Evolutionary conservation across 1,140 invertebrate species (phyloP).

Genomic region (Andricus grossulariae): DNA sequence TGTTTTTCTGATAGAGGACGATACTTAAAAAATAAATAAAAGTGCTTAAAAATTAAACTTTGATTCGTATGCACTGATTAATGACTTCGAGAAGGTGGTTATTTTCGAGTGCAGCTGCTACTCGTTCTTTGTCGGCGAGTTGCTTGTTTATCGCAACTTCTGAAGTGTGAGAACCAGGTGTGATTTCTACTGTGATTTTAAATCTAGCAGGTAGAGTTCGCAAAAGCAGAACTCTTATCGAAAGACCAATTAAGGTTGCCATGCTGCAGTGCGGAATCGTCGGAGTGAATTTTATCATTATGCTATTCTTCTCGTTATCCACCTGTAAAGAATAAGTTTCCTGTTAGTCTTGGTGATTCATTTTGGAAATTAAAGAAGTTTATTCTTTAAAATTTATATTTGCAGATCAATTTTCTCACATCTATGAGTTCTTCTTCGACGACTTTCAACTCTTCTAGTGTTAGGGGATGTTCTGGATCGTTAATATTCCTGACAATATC

Average conservation of each 20-base stretch:
- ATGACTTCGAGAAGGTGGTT: constrained; percentile 93
- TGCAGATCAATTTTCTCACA: constrained; percentile 70
- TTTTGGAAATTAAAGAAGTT: background rate
- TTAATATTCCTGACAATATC: constrained; percentile 96
- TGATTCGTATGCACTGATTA: constrained; percentile 88
- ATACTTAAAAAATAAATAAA: too few relatives aligned
- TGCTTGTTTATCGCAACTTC: constrained; percentile 98
- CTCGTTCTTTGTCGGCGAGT: constrained; percentile 97
- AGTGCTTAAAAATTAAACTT: constrained; percentile 12
- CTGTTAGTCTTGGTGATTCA: background rate
- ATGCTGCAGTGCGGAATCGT: constrained; percentile 99
- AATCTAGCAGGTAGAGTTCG: constrained; percentile 90
- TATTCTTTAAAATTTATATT: background rate
- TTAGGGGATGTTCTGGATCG: constrained; percentile 98
- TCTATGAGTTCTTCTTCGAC: constrained; percentile 90
- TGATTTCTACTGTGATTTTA: constrained; percentile 93
- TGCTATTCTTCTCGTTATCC: constrained; percentile 82
- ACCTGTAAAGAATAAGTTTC: constrained; percentile 71
- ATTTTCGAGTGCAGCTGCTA: constrained; percentile 98
- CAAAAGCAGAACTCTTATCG: constrained; percentile 91
- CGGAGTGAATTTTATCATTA: constrained; percentile 93
- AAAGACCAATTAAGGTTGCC: constrained; percentile 97
- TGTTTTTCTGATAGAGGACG: too few relatives aligned
- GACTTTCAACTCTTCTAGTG: constrained; percentile 96
- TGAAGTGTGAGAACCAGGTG: constrained; percentile 93